Base-by-base conservation (phyloP, 2,797 vertebrate species). In the Parambassis ranga region DNA sequence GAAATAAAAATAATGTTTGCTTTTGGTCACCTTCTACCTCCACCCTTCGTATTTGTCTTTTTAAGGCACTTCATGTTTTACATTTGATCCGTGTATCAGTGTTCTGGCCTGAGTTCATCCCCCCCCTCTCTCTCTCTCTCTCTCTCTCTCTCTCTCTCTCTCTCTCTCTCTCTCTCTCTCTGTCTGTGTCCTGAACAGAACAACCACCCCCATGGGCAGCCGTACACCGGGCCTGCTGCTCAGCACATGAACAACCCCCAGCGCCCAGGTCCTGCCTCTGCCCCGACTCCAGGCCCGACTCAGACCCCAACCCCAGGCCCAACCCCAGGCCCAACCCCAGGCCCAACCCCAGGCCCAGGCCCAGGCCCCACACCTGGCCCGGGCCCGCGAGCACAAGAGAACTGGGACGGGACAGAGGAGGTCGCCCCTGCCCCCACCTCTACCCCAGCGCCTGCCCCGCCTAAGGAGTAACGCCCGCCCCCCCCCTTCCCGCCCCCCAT, bases 221-320 rank as follows among this genome's bases (percentile, higher is more conserved):
- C 98, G 7, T 99, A 99, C 85, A 99, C 97, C 15, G 98, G 98
- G 82, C 98, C 98, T 4, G 98, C 96, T 87, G 98, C 98, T 87
- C 97, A 98, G 91, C 98, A 99, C 86, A 97, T 99, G 95, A 99
- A 99, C 94, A 99, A 99, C 93, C 98, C 98, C 85, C 97, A 95
- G 88, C 92, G 96, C 86, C 94, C 95, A 35, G 94, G 96, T 88
- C 96, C 96, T 2, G 88, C 83, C 55, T 80, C 89, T 1, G 89
- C 87, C 50, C 87, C 88, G 5, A 86, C 84, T 38, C 83, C 87
- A 3, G 87, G 74, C 32, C 83, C 87, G 0, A 27, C 83, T 60
- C 83, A 71, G 75, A 41, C 86, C 26, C 84, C 84, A 5, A 60
- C 83, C 37, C 75, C 87, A 3, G 85, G 70, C 30, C 82, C 87